Conservation (phyloP, 2,113 vertebrate genomes). For the Alces alces region DNA sequence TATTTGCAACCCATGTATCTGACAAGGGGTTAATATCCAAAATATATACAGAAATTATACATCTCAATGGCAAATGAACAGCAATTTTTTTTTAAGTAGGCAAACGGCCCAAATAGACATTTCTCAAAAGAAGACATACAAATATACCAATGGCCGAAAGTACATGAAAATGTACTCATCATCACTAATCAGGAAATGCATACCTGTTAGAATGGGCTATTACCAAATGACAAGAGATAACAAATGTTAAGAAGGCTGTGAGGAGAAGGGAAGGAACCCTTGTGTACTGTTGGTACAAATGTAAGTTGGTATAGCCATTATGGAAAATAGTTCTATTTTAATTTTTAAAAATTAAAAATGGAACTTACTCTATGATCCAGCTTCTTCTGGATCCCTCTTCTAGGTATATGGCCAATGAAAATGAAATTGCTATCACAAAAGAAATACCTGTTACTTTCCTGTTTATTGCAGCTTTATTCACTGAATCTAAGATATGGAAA, state of each 20-base stretch:
- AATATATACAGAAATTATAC: background rate
- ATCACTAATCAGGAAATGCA: background rate
- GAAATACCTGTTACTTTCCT: background rate
- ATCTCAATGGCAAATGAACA: background rate
- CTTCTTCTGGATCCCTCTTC: background rate
- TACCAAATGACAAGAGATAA: background rate
- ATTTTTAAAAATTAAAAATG: background rate
- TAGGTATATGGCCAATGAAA: background rate
- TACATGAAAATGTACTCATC: background rate
- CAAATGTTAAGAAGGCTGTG: background rate
- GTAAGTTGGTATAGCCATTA: background rate
- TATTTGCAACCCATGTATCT: background rate
- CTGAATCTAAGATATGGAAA: background rate
- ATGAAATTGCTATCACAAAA: background rate
- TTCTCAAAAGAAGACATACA: background rate
- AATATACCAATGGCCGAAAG: background rate
- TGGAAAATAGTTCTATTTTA: background rate
- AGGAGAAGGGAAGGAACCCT: background rate
- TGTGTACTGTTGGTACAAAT: background rate
- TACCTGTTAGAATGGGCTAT: background rate
- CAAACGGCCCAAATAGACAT: background rate
- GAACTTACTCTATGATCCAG: background rate
- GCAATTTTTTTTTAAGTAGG: background rate
- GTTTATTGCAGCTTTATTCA: background rate
- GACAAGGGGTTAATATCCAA: background rate